phyloP scores from a whole-genome alignment of 2,888 invertebrate species.

The Synergus gifuensis region DNA sequence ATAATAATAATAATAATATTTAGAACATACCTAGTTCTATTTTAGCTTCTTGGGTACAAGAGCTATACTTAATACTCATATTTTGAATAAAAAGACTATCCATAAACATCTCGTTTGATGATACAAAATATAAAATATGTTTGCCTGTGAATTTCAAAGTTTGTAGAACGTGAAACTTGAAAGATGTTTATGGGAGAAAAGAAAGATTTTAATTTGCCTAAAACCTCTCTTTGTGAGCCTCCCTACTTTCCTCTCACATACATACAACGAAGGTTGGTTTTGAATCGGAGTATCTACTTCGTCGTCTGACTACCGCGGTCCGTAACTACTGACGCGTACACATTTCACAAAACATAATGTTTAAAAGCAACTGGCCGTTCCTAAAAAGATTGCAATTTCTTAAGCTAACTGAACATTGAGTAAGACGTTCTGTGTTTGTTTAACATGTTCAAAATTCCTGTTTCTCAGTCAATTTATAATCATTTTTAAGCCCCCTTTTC shows the following conservation, averaged over 20 bases:
- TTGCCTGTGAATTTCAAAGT: background rate
- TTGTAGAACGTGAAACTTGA: background rate
- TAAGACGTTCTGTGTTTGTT: background rate
- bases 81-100: background rate
- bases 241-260: too few species aligned
- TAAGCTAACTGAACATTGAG: background rate
- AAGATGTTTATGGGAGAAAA: background rate
- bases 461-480: background rate
- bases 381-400: background rate
- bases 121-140: background rate
- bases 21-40: too few species aligned
- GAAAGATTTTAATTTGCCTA: slow-evolving; percentile 11
- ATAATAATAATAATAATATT: background rate
- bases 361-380: background rate
- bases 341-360: background rate
- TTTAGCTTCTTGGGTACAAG: too few species aligned
- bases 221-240: background rate
- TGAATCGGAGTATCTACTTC: slow-evolving; percentile 1
- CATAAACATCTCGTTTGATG: background rate
- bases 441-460: background rate
- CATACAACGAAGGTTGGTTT: background rate
- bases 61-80: background rate
- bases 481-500: too few species aligned
- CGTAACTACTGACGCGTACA: background rate
- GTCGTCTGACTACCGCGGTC: slow-evolving; percentile 1